Evolutionary conservation across 2,888 invertebrate genomes (phyloP).

Genomic region (Mechanitis mazaeus): DNA sequence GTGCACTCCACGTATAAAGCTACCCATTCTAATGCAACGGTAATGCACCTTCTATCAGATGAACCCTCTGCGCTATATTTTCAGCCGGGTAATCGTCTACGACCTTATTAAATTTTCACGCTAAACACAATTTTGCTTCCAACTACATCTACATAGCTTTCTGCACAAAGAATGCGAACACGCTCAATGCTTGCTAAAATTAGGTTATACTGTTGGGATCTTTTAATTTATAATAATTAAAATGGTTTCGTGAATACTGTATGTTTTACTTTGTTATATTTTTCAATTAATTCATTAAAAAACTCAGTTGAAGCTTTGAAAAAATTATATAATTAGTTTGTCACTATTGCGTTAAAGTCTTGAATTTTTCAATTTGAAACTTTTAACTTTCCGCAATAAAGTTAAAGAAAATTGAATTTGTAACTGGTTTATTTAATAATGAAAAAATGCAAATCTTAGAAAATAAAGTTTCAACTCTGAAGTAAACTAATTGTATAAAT

Average conservation of each 20-base stretch:
- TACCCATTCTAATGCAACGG: constrained; percentile 29
- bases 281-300: no score
- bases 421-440: constrained; percentile 1
- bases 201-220: constrained; percentile 3
- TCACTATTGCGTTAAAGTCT: neutral
- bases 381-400: no score
- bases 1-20: constrained; percentile 20
- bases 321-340: neutral
- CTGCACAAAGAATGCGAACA: neutral
- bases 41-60: constrained; percentile 29
- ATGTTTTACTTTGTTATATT: constrained; percentile 1
- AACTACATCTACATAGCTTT: constrained; percentile 8
- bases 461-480: neutral
- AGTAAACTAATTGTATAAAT: constrained; percentile 15
- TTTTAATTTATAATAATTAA: neutral
- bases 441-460: neutral
- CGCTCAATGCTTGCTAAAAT: constrained; percentile 1
- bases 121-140: constrained; percentile 39
- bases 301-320: no score
- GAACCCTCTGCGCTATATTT: constrained; percentile 30
- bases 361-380: no score
- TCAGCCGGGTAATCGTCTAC: constrained; percentile 22
- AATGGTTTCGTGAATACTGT: neutral
- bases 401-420: neutral
- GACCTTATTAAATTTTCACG: constrained; percentile 56